Evolutionary conservation across 2,888 invertebrate genomes (phyloP).

Genomic region (Brachylomia viminalis): DNA sequence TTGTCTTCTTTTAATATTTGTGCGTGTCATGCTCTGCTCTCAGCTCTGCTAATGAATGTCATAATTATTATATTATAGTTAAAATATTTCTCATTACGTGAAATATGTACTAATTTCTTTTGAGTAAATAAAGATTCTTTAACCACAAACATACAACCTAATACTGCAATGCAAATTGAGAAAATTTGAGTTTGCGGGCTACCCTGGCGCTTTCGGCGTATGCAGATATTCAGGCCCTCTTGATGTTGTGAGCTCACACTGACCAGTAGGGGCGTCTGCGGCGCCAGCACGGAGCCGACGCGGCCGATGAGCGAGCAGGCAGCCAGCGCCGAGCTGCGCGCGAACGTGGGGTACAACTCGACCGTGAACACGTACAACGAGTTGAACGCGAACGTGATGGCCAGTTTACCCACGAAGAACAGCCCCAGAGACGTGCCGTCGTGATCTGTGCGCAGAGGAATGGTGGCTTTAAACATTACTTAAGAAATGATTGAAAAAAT

Average conservation of each 20-base stretch:
- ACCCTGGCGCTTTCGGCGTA: background rate
- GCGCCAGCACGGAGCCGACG: slow-evolving; percentile 92
- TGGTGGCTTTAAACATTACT: background rate
- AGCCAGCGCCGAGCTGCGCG: slow-evolving; percentile 92
- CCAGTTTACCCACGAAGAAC: slow-evolving; percentile 92
- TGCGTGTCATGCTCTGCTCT: too few species aligned
- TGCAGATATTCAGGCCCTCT: background rate
- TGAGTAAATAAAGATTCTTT: too few species aligned
- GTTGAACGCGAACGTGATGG: slow-evolving; percentile 92
- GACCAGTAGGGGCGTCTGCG: slow-evolving; percentile 92
- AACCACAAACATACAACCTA: too few species aligned
- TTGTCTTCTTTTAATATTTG: too few species aligned
- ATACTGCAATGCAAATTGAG: too few species aligned
- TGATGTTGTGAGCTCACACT: slow-evolving; percentile 44
- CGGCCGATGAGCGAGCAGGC: slow-evolving; percentile 93
- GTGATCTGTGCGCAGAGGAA: slow-evolving; percentile 72
- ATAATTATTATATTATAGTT: too few species aligned
- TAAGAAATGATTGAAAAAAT: background rate
- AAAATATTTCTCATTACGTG: too few species aligned
- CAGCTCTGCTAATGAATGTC: too few species aligned
- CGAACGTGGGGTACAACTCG: slow-evolving; percentile 93
- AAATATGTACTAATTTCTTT: too few species aligned
- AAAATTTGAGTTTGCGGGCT: background rate
- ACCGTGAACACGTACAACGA: slow-evolving; percentile 92
- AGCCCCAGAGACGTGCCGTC: slow-evolving; percentile 79